Conservation (phyloP, 1,140 invertebrate genomes). For the Glossosoma conforme region DNA sequence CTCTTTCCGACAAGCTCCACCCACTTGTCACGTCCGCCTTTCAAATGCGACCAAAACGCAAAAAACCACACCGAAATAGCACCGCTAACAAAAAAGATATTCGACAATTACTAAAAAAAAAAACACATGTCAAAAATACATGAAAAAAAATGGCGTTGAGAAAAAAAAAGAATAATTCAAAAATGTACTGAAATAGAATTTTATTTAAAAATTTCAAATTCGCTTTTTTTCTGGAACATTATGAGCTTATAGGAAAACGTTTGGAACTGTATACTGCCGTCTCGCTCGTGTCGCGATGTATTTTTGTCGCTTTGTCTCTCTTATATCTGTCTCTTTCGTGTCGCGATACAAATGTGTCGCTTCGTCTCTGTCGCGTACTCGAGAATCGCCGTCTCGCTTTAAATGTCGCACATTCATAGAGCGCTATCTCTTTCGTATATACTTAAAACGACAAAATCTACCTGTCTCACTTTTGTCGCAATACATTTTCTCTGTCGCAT, state of each 20-base stretch:
- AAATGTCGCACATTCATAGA: too few relatives aligned
- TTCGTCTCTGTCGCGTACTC: too few relatives aligned
- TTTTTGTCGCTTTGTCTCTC: conserved; percentile 24
- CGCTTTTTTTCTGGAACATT: not conserved
- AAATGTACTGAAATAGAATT: not conserved
- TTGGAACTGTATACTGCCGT: conserved; percentile 1
- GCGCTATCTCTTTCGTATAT: too few relatives aligned
- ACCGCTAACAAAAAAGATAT: not conserved
- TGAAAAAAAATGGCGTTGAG: not conserved
- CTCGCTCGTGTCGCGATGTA: conserved; percentile 13
- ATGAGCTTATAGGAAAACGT: not conserved
- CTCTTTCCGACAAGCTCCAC: conserved; percentile 13
- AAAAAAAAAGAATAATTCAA: not conserved
- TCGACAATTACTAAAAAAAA: conserved; percentile 1
- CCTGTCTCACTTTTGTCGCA: too few relatives aligned
- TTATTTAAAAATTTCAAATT: not conserved
- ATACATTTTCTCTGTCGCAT: too few relatives aligned
- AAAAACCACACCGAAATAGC: not conserved
- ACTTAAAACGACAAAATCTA: too few relatives aligned
- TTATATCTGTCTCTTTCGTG: too few relatives aligned
- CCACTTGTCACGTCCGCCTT: conserved; percentile 2
- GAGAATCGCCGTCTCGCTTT: too few relatives aligned
- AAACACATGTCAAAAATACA: not conserved
- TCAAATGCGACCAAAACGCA: not conserved
- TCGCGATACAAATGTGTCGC: too few relatives aligned